Percentiles rank a stretch among this genome's conserved stretches.
Conservation (phyloP, 2,797 vertebrate species). For the Syndactyla subalaris region DNA sequence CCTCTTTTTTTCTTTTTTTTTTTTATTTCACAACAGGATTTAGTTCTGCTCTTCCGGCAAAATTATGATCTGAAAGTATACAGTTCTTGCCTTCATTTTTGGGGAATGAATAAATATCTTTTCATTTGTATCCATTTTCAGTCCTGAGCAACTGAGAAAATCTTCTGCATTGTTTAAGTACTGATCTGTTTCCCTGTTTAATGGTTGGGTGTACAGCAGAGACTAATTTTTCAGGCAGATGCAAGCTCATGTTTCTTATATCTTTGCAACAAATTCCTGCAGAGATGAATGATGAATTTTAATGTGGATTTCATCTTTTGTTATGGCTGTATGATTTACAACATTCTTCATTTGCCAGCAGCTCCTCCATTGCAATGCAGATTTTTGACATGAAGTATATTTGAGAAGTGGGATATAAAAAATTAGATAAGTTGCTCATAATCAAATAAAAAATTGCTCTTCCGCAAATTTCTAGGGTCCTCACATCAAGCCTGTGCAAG, state of each 20-base stretch:
- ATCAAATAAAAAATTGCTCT: not conserved
- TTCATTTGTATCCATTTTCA: not conserved
- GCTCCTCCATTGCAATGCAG: not conserved
- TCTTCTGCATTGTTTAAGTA: not conserved
- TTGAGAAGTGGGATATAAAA: not conserved
- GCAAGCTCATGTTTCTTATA: not conserved
- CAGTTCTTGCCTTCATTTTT: not conserved
- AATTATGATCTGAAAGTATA: not conserved
- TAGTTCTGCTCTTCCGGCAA: not conserved
- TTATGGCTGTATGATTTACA: not conserved
- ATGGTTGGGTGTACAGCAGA: not conserved
- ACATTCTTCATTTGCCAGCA: not conserved
- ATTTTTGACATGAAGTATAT: not conserved
- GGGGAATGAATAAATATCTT: not conserved
- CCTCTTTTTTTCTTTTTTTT: no score
- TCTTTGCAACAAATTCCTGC: not conserved
- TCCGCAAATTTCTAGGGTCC: not conserved
- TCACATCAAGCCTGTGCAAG: not conserved
- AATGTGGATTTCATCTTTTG: not conserved
- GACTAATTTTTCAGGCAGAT: not conserved
- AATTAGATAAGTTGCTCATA: not conserved
- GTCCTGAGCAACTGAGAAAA: not conserved
- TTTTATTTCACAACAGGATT: not conserved
- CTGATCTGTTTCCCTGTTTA: not conserved
- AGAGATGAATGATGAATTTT: not conserved